Evolutionary conservation across 2,797 vertebrate genomes (phyloP), one percentile per base, ranked within the genome.

Genomic region (Halcyon badia): DNA sequence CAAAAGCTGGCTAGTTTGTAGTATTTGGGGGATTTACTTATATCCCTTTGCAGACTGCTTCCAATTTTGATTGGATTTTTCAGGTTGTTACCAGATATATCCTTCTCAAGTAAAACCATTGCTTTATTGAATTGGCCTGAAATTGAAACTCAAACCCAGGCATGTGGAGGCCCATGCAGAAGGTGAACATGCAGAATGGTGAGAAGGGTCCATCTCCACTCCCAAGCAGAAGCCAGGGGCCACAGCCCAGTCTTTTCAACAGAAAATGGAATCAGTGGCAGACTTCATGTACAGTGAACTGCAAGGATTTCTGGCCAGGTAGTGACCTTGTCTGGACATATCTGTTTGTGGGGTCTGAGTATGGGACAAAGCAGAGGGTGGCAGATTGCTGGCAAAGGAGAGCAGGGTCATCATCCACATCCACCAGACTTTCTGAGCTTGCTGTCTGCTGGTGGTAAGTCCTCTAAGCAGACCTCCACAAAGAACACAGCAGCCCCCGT

Each of bases 291-390:
- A 11, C 25, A 46, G 44, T 11, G 42, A 70, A 3, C 14, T 31
- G 8, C 68, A 28, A 18, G 8, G 17, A 2, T 0, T 8, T 30
- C 42, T 3, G 4, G 10, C 10, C 46, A 66, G 58, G 17, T 30
- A 17, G 44, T 1, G 22, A 15, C n/a, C 13, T 19, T 21, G 10
- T 14, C 24, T 0, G 0, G 24, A 57, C 19, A 14, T 14, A 1
- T 7, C 58, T 17, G 11, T 10, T 10, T 6, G 2, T 7, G 46
- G 14, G 13, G 22, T 9, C 72, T 78, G 39, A 30, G 26, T 4
- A 14, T 7, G 6, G 10, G 22, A 8, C 58, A 42, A 37, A 49
- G 10, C 30, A 56, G 26, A 15, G 30, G 16, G 4, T 56, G 25
- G 14, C 7, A 11, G 7, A 5, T 14, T 24, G 6, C 6, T 41